Percentiles rank a stretch among this genome's conserved stretches.
Evolutionary conservation across 2,113 vertebrate genomes (phyloP).

Genomic region (Onychostruthus taczanowskii): DNA sequence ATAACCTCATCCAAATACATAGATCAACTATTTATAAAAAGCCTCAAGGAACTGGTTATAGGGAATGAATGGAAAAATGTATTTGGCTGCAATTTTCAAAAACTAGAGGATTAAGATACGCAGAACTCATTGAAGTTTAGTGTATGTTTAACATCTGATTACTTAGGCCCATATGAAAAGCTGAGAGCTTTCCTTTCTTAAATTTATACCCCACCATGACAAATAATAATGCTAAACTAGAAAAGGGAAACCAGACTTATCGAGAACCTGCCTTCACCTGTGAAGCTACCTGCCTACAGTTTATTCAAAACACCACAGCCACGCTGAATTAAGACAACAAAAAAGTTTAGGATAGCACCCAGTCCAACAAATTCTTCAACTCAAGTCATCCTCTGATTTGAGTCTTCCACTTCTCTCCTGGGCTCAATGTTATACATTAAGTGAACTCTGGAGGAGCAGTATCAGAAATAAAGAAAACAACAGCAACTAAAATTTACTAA

Average conservation of each 20-base stretch:
- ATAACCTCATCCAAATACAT: neutral
- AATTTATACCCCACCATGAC: neutral
- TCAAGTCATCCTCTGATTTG: neutral
- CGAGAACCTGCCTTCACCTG: neutral
- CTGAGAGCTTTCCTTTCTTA: neutral
- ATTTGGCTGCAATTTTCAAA: neutral
- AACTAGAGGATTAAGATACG: neutral
- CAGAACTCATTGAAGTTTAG: neutral
- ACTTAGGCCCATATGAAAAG: neutral
- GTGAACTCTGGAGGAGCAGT: neutral
- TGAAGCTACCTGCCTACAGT: neutral
- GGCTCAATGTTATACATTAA: rapidly evolving
- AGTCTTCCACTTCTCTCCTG: neutral
- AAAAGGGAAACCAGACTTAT: neutral
- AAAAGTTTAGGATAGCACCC: neutral
- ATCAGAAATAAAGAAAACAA: neutral
- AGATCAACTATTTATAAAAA: neutral
- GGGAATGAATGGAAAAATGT: neutral
- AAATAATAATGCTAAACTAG: neutral
- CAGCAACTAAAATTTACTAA: neutral
- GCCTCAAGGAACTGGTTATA: neutral
- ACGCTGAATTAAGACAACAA: neutral
- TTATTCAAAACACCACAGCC: neutral
- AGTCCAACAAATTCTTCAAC: neutral
- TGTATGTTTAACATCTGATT: neutral